Evolutionary conservation across 2,888 invertebrate species (phyloP).

Genomic region (Blastobasis adustella): DNA sequence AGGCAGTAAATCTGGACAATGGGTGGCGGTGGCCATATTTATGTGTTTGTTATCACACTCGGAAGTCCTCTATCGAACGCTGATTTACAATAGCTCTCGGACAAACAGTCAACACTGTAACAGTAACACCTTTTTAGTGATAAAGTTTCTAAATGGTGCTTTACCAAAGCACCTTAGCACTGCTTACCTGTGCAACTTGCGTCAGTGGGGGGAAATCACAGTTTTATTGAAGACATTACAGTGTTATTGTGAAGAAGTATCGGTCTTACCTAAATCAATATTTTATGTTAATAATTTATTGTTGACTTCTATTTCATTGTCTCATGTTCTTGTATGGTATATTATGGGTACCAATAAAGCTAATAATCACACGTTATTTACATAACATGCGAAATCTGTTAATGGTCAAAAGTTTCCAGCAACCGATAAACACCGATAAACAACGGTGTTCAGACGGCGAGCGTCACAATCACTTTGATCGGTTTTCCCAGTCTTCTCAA

Average conservation of each 20-base stretch:
- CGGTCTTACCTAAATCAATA: too few species aligned
- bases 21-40: constrained; percentile 54
- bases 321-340: too few species aligned
- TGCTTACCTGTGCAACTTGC: too few species aligned
- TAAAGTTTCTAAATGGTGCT: constrained; percentile 7
- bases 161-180: neutral
- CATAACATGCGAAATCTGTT: neutral
- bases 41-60: constrained; percentile 65
- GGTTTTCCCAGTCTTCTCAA: constrained; percentile 36
- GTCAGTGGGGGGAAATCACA: too few species aligned
- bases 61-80: constrained; percentile 52
- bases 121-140: constrained; percentile 36
- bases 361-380: too few species aligned
- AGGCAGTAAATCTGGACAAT: constrained; percentile 58
- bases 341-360: too few species aligned
- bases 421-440: too few species aligned
- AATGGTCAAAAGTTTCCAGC: neutral
- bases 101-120: constrained; percentile 51
- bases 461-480: constrained; percentile 16
- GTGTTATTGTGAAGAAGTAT: too few species aligned
- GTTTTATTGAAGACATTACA: too few species aligned
- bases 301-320: too few species aligned
- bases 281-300: too few species aligned
- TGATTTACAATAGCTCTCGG: constrained; percentile 52
- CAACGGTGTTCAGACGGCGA: neutral